Conservation (phyloP, 1,140 invertebrate species). For the Drosophila eugracilis region DNA sequence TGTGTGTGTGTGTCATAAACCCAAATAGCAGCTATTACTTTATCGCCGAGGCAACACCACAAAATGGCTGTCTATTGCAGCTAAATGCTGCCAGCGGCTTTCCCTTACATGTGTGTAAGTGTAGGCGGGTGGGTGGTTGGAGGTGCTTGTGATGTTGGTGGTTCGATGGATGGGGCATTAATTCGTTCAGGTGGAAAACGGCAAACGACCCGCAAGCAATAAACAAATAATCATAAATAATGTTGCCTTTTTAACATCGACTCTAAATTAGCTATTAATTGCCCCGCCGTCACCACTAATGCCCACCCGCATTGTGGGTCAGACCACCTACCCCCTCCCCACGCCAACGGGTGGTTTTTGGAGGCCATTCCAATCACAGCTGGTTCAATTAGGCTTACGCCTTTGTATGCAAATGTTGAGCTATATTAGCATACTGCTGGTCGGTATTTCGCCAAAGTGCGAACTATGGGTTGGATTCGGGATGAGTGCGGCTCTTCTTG, state of each 20-base stretch:
- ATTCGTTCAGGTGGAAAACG: conserved; percentile 61
- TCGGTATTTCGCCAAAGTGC: not conserved
- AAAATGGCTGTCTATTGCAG: conserved; percentile 76
- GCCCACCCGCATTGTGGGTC: conserved; percentile 32
- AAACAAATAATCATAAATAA: conserved; percentile 83
- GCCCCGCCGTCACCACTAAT: conserved; percentile 26
- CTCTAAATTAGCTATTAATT: conserved; percentile 81
- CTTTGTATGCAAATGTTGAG: conserved; percentile 63
- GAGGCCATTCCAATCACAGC: conserved; percentile 41
- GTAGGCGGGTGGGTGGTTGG: not conserved
- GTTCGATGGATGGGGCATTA: conserved; percentile 25
- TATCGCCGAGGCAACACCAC: conserved; percentile 72
- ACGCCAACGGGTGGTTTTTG: not conserved
- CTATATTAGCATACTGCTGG: conserved; percentile 37
- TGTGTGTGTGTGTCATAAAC: conserved; percentile 61
- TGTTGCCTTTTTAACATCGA: conserved; percentile 70
- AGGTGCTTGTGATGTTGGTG: not conserved
- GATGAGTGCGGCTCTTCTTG: not conserved
- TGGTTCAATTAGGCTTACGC: conserved; percentile 74
- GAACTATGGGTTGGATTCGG: conserved; percentile 33
- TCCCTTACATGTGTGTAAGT: conserved; percentile 38
- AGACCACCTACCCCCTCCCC: conserved; percentile 1
- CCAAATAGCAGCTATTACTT: conserved; percentile 79
- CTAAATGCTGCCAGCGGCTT: conserved; percentile 76
- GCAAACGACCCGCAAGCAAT: conserved; percentile 64